Percentiles rank a stretch among this genome's conserved stretches.
Evolutionary conservation across 2,888 invertebrate species (phyloP).

Genomic region (Punctoribates punctum): DNA sequence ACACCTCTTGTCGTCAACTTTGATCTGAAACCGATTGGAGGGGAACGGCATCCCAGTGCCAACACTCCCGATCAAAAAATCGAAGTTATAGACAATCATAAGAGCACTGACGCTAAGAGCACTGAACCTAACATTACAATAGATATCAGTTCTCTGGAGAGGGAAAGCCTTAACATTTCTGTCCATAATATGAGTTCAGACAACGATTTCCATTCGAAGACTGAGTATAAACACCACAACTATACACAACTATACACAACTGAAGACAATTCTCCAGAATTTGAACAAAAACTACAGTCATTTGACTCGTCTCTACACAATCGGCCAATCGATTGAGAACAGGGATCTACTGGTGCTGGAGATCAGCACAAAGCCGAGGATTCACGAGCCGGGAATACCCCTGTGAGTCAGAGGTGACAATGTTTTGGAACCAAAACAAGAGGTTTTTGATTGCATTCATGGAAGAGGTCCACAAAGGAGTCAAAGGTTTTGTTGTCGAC

Average conservation of each 20-base stretch:
- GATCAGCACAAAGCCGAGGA: conserved; percentile 72
- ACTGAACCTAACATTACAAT: not conserved
- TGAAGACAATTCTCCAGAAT: conserved; percentile 63
- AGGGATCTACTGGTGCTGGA: conserved; percentile 76
- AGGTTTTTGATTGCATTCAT: conserved; percentile 78
- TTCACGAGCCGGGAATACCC: conserved; percentile 78
- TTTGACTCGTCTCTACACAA: conserved; percentile 70
- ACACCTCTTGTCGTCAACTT: conserved; percentile 43
- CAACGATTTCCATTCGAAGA: conserved; percentile 41
- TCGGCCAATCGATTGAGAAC: conserved; percentile 81
- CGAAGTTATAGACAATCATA: conserved; percentile 17
- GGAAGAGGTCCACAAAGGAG: conserved; percentile 81
- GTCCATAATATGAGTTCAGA: conserved; percentile 8
- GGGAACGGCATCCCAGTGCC: conserved; percentile 47
- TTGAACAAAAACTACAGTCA: conserved; percentile 64
- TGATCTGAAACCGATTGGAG: conserved; percentile 41
- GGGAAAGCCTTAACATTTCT: not conserved
- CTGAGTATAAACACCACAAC: conserved; percentile 65
- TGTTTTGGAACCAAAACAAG: conserved; percentile 83
- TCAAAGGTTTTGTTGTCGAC: conserved; percentile 78
- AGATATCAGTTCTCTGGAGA: too few relatives aligned
- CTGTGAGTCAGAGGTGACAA: conserved; percentile 63
- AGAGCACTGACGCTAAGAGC: not conserved
- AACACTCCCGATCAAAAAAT: not conserved
- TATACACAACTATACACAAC: conserved; percentile 67